These are phyloP conservation scores for Macropus fuliginosus DNA, from an alignment of 2,797 vertebrate species.

Conservation along the genomic window DNA sequence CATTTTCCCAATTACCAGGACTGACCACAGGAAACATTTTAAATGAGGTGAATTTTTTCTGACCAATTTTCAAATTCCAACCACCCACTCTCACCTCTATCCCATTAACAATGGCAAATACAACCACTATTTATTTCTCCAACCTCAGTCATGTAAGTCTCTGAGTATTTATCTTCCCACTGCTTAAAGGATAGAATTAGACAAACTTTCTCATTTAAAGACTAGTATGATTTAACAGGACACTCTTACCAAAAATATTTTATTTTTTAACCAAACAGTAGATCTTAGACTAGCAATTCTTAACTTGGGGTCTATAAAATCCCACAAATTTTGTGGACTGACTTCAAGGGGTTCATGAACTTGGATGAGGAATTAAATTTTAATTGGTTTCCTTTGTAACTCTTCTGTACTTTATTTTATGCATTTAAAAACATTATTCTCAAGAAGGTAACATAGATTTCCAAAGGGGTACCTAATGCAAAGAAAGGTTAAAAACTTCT, in stretches of 20 bases:
- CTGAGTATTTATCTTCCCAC: neutral
- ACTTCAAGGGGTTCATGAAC: neutral
- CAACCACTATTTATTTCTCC: neutral
- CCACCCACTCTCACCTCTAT: neutral
- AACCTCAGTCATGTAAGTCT: neutral
- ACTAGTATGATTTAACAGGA: neutral
- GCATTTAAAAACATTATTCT: neutral
- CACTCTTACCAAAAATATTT: neutral
- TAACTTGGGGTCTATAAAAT: neutral
- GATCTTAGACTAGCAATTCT: neutral
- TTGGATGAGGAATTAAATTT: neutral
- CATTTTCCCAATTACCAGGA: neutral
- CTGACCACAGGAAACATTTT: neutral
- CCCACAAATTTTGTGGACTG: neutral
- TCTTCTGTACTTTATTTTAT: neutral
- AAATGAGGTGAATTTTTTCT: neutral
- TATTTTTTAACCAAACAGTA: neutral
- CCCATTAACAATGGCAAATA: neutral
- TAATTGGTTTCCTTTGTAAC: neutral
- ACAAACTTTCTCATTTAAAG: neutral
- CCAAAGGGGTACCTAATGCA: neutral
- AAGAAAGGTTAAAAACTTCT: neutral
- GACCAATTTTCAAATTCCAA: neutral
- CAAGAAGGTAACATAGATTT: neutral
- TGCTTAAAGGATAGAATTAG: neutral